phyloP scores from a whole-genome alignment of 2,888 invertebrate genomes.

The Zhuqinia jingwanae region DNA sequence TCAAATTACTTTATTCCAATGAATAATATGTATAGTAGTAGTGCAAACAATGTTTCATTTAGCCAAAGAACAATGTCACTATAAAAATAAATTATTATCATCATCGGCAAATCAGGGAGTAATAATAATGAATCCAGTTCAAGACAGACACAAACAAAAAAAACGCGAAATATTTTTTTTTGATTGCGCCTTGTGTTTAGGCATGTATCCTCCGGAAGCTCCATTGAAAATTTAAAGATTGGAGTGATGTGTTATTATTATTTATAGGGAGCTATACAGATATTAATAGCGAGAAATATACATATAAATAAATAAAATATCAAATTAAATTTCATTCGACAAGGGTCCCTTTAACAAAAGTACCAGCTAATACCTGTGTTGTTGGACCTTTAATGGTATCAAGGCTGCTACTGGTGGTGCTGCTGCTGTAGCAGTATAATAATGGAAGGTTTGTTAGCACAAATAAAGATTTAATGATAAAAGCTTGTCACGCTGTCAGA shows the following conservation, averaged over 20 bases:
- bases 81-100: not conserved
- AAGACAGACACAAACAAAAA: not conserved
- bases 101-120: no score
- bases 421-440: slow-evolving; percentile 19
- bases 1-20: not conserved
- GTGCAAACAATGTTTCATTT: not conserved
- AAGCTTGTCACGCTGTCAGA: slow-evolving; percentile 59
- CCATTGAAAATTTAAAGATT: not conserved
- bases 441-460: slow-evolving; percentile 11
- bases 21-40: not conserved
- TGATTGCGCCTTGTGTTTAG: not conserved
- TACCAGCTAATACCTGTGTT: not conserved
- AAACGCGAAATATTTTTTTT: no score
- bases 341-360: slow-evolving; percentile 18
- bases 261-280: no score
- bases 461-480: slow-evolving; percentile 56
- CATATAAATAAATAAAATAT: not conserved
- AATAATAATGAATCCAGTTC: not conserved
- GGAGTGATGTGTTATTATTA: no score
- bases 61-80: slow-evolving; percentile 20
- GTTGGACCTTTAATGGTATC: not conserved
- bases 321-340: not conserved
- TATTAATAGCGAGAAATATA: not conserved
- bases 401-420: not conserved
- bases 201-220: slow-evolving; percentile 54